These are phyloP conservation scores for Eremophila alpestris DNA, from an alignment of 2,797 vertebrate species.

Conservation along the genomic window DNA sequence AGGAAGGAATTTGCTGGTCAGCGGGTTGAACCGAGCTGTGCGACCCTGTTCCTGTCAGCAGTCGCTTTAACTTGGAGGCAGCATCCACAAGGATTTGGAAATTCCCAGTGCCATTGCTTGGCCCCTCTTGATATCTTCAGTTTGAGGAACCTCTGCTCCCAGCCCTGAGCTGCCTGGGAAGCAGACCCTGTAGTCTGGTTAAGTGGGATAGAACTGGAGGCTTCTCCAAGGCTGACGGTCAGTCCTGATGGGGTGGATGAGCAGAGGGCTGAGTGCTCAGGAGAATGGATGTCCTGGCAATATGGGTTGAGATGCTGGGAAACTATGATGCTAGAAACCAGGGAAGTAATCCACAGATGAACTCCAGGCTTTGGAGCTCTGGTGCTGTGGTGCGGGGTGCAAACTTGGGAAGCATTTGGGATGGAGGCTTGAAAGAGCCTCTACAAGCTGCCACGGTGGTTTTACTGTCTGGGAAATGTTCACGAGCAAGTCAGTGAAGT, in stretches of 20 bases:
- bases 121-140: not conserved
- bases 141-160: not conserved
- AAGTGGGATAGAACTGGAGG: not conserved
- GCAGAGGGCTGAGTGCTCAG: not conserved
- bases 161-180: fast-evolving
- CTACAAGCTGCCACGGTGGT: not conserved
- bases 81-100: constrained; percentile 35
- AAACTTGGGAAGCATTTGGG: not conserved
- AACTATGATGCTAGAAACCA: not conserved
- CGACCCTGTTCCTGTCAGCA: constrained; percentile 35
- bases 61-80: not conserved
- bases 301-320: not conserved
- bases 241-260: not conserved
- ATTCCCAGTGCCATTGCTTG: constrained; percentile 17
- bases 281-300: not conserved
- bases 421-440: not conserved
- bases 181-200: not conserved
- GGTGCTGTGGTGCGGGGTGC: not conserved
- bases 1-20: constrained; percentile 55
- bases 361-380: not conserved
- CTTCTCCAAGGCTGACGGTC: not conserved
- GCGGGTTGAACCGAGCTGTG: not conserved
- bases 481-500: not conserved
- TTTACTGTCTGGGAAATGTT: not conserved
- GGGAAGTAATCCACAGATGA: not conserved